Evolutionary conservation across 2,113 vertebrate genomes (phyloP).

Genomic region (Sinosuthora webbiana): DNA sequence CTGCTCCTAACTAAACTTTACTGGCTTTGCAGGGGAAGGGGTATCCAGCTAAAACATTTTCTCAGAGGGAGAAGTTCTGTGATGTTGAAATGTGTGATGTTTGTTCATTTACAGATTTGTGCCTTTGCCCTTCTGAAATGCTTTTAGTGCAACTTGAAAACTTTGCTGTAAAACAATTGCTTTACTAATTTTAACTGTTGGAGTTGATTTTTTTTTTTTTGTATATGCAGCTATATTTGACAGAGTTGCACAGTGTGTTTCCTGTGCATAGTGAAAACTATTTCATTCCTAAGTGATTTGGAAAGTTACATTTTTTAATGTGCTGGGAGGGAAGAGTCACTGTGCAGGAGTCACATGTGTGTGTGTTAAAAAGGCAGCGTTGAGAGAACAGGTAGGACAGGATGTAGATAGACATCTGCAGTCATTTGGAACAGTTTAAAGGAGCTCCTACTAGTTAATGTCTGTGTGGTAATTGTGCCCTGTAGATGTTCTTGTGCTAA

Average conservation of each 20-base stretch:
- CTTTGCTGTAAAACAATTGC: background rate
- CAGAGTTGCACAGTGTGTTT: background rate
- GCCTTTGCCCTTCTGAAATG: background rate
- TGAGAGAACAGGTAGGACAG: background rate
- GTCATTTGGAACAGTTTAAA: background rate
- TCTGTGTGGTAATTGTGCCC: background rate
- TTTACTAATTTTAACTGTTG: background rate
- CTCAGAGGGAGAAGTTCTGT: background rate
- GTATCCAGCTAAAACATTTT: background rate
- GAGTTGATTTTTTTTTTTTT: background rate
- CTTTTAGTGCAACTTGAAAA: background rate
- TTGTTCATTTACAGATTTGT: background rate
- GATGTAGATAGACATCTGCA: background rate
- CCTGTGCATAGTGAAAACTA: background rate
- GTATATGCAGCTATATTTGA: background rate
- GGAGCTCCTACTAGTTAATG: background rate
- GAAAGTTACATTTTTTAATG: background rate
- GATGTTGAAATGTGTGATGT: rapidly evolving
- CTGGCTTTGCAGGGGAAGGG: background rate
- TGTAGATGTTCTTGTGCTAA: background rate
- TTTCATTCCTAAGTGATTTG: background rate
- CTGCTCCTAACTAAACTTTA: background rate
- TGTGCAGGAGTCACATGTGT: background rate
- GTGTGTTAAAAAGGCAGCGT: background rate
- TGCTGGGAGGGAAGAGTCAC: background rate